Evolutionary conservation across 37 sponge, comb jelly and placozoan species (phyloP), one percentile per base, ranked within the genome.

Genomic region (Beroe ovata): DNA sequence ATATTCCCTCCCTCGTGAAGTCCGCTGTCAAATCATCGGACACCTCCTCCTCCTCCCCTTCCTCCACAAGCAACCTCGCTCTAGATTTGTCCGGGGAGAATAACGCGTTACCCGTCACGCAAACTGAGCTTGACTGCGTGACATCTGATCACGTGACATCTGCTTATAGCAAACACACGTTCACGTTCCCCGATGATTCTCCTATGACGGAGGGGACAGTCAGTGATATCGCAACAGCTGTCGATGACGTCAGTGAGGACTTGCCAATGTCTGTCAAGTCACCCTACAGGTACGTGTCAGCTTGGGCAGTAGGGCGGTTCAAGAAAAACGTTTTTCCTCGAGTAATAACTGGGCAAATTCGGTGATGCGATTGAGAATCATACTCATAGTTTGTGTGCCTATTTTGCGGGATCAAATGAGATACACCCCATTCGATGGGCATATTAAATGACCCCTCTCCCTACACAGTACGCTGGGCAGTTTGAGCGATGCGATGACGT

Each of bases 281-380:
- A 14, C 69, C 69, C 19, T 66, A 66, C 69, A 66, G 69, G 69
- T 66, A n/a, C n/a, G n/a, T n/a, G n/a, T n/a, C n/a, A n/a, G n/a
- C n/a, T n/a, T n/a, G n/a, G n/a, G n/a, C n/a, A n/a, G n/a, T n/a
- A n/a, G n/a, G n/a, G n/a, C n/a, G n/a, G n/a, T n/a, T n/a, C n/a
- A n/a, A n/a, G n/a, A n/a, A n/a, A n/a, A n/a, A n/a, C n/a, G n/a
- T n/a, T n/a, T n/a, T n/a, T n/a, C n/a, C n/a, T n/a, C n/a, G n/a
- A n/a, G n/a, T n/a, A n/a, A n/a, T n/a, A n/a, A n/a, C n/a, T n/a
- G n/a, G n/a, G n/a, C n/a, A n/a, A n/a, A n/a, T n/a, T n/a, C n/a
- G n/a, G n/a, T n/a, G n/a, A n/a, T n/a, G n/a, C n/a, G n/a, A n/a
- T n/a, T n/a, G n/a, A n/a, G n/a, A n/a, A n/a, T n/a, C n/a, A n/a